Evolutionary conservation across 2,113 vertebrate genomes (phyloP).

Genomic region (Leptobrachium ailaonicum): DNA sequence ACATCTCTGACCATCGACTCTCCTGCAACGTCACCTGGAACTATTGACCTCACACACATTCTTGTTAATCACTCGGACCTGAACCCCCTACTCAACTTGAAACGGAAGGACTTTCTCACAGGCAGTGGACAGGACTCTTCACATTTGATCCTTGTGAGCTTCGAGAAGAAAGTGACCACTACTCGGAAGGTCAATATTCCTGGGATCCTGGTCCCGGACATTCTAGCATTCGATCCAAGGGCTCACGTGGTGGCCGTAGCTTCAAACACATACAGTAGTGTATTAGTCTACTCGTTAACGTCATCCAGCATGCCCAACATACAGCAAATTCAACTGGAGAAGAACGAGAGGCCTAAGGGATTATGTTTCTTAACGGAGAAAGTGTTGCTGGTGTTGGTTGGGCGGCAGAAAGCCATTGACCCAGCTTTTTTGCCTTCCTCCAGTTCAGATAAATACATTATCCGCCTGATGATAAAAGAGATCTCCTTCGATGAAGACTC

Average conservation of each 20-base stretch:
- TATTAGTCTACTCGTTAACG: conserved; percentile 85
- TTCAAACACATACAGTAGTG: conserved; percentile 83
- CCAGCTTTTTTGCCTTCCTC: conserved; percentile 87
- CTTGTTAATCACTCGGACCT: conserved; percentile 73
- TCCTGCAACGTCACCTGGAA: conserved; percentile 66
- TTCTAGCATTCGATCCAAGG: conserved; percentile 80
- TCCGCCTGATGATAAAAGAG: conserved; percentile 77
- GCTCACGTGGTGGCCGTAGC: conserved; percentile 82
- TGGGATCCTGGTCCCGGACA: conserved; percentile 91
- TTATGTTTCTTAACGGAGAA: conserved; percentile 86
- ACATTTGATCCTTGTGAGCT: conserved; percentile 87
- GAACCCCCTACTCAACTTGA: conserved; percentile 79
- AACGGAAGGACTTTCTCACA: conserved; percentile 75
- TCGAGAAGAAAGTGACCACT: conserved; percentile 80
- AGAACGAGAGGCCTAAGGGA: conserved; percentile 88
- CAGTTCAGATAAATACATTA: conserved; percentile 83
- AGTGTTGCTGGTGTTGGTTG: conserved; percentile 84
- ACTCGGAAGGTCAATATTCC: conserved; percentile 87
- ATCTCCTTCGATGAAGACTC: conserved; percentile 66
- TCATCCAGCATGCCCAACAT: conserved; percentile 79
- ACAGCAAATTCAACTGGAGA: conserved; percentile 86
- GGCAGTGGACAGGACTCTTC: conserved; percentile 89
- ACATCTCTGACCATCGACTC: conserved; percentile 58
- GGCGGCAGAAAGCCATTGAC: conserved; percentile 82
- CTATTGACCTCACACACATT: conserved; percentile 83